Percentiles rank a stretch among this genome's conserved stretches.
Evolutionary conservation across 1,140 invertebrate species (phyloP).

Genomic region (Calephelis nemesis): DNA sequence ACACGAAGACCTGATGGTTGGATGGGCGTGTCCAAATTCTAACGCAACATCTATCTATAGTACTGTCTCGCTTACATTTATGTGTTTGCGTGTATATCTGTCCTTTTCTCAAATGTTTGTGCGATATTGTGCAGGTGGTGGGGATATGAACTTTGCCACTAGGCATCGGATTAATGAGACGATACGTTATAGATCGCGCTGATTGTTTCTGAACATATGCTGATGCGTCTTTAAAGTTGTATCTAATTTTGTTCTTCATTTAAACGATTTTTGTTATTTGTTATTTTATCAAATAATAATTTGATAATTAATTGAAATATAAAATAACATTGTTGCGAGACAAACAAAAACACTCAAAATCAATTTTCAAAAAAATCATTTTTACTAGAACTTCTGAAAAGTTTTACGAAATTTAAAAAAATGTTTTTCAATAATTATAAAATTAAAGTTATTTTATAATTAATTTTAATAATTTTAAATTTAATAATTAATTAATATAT

Average conservation of each 20-base stretch:
- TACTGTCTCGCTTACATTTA: constrained; percentile 44
- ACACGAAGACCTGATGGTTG: constrained; percentile 48
- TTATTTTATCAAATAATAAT: background rate
- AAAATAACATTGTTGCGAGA: too few species aligned
- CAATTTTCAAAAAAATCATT: too few species aligned
- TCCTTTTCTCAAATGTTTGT: constrained; percentile 55
- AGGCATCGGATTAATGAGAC: constrained; percentile 60
- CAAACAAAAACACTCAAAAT: too few species aligned
- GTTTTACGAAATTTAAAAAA: too few species aligned
- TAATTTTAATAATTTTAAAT: too few species aligned
- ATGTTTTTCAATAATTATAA: too few species aligned
- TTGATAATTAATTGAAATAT: too few species aligned
- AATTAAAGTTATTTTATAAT: too few species aligned
- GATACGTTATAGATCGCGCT: constrained; percentile 53
- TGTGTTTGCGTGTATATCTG: background rate
- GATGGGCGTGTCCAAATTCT: constrained; percentile 65
- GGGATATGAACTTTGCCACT: constrained; percentile 70
- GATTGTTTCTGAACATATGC: constrained; percentile 55
- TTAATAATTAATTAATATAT: too few species aligned
- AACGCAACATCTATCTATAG: constrained; percentile 66
- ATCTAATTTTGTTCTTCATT: background rate
- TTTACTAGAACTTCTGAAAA: too few species aligned
- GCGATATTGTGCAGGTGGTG: constrained; percentile 62
- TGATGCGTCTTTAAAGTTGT: constrained; percentile 33
- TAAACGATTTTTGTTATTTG: background rate